These are phyloP conservation scores for Progne subis DNA, from an alignment of 2,113 vertebrate species.

Conservation along the genomic window DNA sequence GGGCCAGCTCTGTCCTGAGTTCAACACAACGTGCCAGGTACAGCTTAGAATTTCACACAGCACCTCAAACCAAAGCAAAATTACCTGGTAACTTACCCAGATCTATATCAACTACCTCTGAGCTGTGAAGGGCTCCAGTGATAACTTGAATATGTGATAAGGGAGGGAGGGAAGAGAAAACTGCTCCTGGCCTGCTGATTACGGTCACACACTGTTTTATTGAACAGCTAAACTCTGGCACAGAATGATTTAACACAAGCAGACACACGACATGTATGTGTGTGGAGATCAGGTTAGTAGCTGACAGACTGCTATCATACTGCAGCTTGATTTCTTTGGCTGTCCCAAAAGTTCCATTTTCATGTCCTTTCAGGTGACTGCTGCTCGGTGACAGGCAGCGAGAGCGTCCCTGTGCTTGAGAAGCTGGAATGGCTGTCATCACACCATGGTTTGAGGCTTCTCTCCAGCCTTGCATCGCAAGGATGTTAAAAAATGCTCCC, in stretches of 20 bases:
- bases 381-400: not conserved
- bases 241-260: conserved; percentile 37
- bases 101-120: not conserved
- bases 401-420: not conserved
- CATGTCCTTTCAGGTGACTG: conserved; percentile 13
- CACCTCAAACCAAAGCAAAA: not conserved
- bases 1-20: not conserved
- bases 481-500: not conserved
- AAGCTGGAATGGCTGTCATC: not conserved
- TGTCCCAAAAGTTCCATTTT: not conserved
- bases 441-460: not conserved
- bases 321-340: not conserved
- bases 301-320: conserved; percentile 4
- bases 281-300: not conserved
- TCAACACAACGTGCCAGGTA: not conserved
- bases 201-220: not conserved
- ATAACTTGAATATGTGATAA: not conserved
- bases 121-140: not conserved
- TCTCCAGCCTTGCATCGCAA: not conserved
- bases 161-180: not conserved
- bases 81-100: not conserved
- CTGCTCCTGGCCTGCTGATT: not conserved
- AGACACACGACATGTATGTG: not conserved
- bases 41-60: not conserved
- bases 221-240: not conserved